Evolutionary conservation across 1,140 invertebrate genomes (phyloP), one percentile per base, ranked within the genome.

Genomic region (Caenorhabditis remanei): DNA sequence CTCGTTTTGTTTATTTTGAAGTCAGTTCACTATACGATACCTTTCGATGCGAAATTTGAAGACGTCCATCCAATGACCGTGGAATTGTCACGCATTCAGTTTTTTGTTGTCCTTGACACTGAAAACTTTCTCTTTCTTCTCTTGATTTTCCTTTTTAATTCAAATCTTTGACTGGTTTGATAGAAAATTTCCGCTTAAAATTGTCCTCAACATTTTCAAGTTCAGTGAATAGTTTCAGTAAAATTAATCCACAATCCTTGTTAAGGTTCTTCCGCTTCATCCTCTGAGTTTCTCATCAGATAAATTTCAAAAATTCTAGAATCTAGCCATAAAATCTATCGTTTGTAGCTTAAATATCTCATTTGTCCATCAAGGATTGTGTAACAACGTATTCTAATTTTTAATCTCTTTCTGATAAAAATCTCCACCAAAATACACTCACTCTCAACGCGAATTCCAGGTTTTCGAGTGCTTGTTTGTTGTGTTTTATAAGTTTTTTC

Each of bases 21-120:
- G 32, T 75, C 14, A n/a, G 14, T 75, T 11, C 50, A 3, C 50
- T 53, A 53, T 53, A 14, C 11, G 2, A 14, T 58, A 85, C 87
- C 83, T 89, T 89, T 21, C 88, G 84, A 71, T 89, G 86, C 32
- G 88, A 87, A 71, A 92, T 92, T 87, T 94, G 94, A 79, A 99
- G 94, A 88, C 97, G 94, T 0, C 98, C 98, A 93, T 99, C 98
- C 16, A 99, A 94, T 90, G 97, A 98, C 88, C 98, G 94, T 4
- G 97, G 97, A 92, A 99, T 99, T 3, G 98, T 99, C 7, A 99
- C 98, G 94, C 98, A 99, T 93, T 98, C 98, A 87, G 96, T 97
- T 0, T 96, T 95, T 71, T 96, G 82, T 61, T 88, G 85, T 16
- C 91, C 91, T 56, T 85, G 41, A 41, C 83, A 87, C 87, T 85